Evolutionary conservation across 2,888 invertebrate species (phyloP), one percentile per base, ranked within the genome.

Genomic region (Luffia ferchaultella): DNA sequence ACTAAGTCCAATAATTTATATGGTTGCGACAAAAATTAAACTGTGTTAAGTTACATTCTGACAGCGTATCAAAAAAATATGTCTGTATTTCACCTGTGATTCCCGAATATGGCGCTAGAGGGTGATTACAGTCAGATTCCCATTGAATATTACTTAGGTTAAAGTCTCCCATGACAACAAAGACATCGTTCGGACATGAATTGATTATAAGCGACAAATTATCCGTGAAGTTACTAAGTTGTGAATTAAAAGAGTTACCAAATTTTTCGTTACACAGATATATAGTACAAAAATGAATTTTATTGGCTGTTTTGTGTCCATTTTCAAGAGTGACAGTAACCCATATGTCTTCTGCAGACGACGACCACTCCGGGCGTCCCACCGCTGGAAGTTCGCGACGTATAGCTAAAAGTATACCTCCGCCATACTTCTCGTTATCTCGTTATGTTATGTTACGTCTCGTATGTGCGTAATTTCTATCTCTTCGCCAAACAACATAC

Each of bases 261-360:
- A 2, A 20, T 15, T 46, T 46, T 20, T 46, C 20, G 16, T 20
- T 20, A 16, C 20, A n/a, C 5, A 46, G 15, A 17, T 46, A 20
- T 2, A 46, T 3, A 12, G 46, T 20, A 16, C 46, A 18, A 20
- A 46, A n/a, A 15, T 46, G 20, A 2, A 46, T 2, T 20, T 46
- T 7, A 12, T 12, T 7, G 5, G 18, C 20, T 9, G 18, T 2
- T 12, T 15, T 2, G 30, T 2, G 3, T 20, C 46, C 2, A 2
- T 2, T 2, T 15, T 40, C 2, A 17, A n/a, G 16, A n/a, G 40
- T 18, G 7, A 47, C 40, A 2, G 40, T 41, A n/a, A 47, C 17
- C 47, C 47, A 47, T 20, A 47, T 41, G n/a, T 47, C 47, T 18
- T 47, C 47, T 2, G 47, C 47, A 2, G 47, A 47, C 9, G 47